phyloP scores from a whole-genome alignment of 2,888 invertebrate species.

The Sesia bembeciformis region DNA sequence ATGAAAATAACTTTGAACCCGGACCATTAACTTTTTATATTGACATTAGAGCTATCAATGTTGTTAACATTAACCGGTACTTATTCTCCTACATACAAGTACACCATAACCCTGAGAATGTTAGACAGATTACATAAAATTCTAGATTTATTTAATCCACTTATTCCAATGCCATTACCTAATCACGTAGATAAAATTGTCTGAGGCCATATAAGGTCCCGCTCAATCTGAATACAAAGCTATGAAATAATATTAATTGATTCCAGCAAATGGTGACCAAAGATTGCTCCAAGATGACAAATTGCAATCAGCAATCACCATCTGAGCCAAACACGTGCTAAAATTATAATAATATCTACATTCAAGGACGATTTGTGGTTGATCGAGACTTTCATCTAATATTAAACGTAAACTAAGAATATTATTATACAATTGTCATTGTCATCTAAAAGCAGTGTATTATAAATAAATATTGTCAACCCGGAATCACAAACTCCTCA shows the following conservation, averaged over 20 bases:
- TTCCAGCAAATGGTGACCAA: slow-evolving; percentile 31
- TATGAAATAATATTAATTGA: slow-evolving; percentile 11
- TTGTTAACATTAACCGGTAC: too few species aligned
- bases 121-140: too few species aligned
- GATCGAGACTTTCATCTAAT: too few species aligned
- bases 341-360: not conserved
- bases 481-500: slow-evolving; percentile 32
- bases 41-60: not conserved
- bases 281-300: slow-evolving; percentile 19
- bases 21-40: not conserved
- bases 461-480: slow-evolving; percentile 15
- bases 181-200: too few species aligned
- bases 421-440: too few species aligned
- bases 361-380: too few species aligned
- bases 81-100: too few species aligned
- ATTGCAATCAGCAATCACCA: slow-evolving; percentile 15
- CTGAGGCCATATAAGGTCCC: slow-evolving; percentile 4
- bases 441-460: not conserved
- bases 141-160: too few species aligned
- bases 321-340: slow-evolving; percentile 26
- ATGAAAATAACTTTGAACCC: not conserved
- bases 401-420: too few species aligned
- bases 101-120: too few species aligned
- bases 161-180: too few species aligned
- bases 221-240: not conserved